Base-by-base conservation (phyloP, 2,888 invertebrate species). In the Drosophila histrio region DNA sequence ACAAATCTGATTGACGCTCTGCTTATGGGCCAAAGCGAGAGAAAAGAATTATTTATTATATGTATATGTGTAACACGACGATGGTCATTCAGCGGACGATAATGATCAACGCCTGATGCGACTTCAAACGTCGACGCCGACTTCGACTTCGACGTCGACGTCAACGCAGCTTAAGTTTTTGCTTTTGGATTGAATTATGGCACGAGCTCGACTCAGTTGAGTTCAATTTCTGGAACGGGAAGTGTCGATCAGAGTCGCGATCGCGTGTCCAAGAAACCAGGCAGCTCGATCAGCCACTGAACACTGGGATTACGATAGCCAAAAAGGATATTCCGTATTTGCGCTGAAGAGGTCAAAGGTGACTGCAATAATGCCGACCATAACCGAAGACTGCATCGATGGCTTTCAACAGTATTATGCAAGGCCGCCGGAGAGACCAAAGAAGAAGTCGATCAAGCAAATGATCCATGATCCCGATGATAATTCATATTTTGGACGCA, bases 391-490 rank as follows among this genome's bases (percentile, higher is more conserved):
- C 60, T 91, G 92, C 62, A 92, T 92, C 73, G 94, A 94, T 92
- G 92, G 94, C 85, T 94, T 94, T 90, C 94, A 94, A 86, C 92
- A 94, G 81, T 95, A 95, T 90, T 95, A 95, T 90, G 91, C 93
- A 61, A 92, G 94, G 85, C 94, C 95, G 79, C 94, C 95, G 74
- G 93, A 93, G 56, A 89, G 94, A 38, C 92, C 94, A 1, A 92
- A 92, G 39, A 93, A 93, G 69, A 93, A 95, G 89, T 93, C 93
- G 71, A 88, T 94, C 56, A 93, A 94, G 89, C 92, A 94, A 77
- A 96, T 96, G 92, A 88, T 97, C 41, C 97, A 95, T 94, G 95
- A 97, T 91, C 93, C 94, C 0, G 95, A 96, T 87, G 95, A 94
- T 6, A 94, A 93, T 82, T 93, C 94, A 90, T 93, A 97, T 89